Evolutionary conservation across 2,888 invertebrate species (phyloP).

Genomic region (Scrobipalpa costella): DNA sequence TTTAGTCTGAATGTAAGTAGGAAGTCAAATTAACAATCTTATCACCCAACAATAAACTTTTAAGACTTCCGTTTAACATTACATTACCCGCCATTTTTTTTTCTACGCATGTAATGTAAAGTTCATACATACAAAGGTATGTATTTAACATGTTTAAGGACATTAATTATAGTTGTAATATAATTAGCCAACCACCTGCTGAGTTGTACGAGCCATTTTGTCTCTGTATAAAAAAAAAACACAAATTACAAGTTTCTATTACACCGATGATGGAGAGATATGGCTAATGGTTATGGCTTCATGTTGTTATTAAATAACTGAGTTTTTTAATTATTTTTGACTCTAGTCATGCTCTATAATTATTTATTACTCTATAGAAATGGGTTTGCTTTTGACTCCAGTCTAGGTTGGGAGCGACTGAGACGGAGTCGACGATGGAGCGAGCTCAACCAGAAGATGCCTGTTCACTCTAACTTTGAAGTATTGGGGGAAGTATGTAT

Average conservation of each 20-base stretch:
- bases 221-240: background rate
- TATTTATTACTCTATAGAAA: too few species aligned
- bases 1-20: background rate
- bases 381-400: too few species aligned
- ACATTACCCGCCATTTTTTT: background rate
- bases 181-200: conserved; percentile 24
- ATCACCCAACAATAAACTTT: background rate
- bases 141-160: conserved; percentile 2
- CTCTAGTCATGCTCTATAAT: too few species aligned
- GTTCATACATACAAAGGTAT: background rate
- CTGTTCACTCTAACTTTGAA: too few species aligned
- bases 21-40: background rate
- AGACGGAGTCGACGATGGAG: too few species aligned
- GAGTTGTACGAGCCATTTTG: conserved; percentile 19
- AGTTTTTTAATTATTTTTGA: background rate
- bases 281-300: background rate
- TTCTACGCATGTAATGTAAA: background rate
- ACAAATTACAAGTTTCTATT: background rate
- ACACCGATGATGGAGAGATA: background rate
- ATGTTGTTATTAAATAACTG: conserved; percentile 1
- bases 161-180: conserved; percentile 23
- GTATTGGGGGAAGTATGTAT: too few species aligned
- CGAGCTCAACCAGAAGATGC: too few species aligned
- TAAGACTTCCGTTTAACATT: background rate
- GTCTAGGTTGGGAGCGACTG: too few species aligned